These are phyloP conservation scores for Bilobella aurantiaca DNA, from an alignment of 1,140 invertebrate genomes.

Conservation along the genomic window DNA sequence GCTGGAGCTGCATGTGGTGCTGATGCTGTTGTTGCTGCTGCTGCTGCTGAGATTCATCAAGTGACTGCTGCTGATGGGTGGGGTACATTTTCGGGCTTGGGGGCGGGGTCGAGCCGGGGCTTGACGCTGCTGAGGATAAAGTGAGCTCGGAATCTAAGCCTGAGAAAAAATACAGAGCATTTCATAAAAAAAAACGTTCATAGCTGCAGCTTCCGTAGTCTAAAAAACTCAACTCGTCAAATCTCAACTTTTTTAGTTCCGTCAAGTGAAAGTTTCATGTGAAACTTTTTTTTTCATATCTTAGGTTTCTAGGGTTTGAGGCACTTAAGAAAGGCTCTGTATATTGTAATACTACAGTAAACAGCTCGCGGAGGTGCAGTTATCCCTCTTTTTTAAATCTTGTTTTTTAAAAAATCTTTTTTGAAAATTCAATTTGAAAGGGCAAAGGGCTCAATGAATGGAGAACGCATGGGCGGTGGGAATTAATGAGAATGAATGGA, in stretches of 20 bases:
- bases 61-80: slow-evolving; percentile 47
- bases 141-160: slow-evolving; percentile 31
- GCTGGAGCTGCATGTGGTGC: slow-evolving; percentile 35
- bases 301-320: no score
- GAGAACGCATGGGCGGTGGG: background rate
- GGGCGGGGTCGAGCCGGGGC: slow-evolving; percentile 25
- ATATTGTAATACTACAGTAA: no score
- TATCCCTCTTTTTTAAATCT: no score
- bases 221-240: no score
- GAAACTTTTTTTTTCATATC: no score
- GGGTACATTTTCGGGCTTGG: slow-evolving; percentile 35
- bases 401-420: background rate
- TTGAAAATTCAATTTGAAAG: background rate
- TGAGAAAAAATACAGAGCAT: no score
- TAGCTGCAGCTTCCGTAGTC: no score
- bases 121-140: slow-evolving; percentile 22
- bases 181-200: no score
- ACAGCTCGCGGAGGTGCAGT: no score
- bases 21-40: slow-evolving; percentile 38
- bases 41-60: slow-evolving; percentile 55
- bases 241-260: no score
- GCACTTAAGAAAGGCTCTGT: no score
- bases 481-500: background rate
- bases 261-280: no score
- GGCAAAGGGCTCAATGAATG: background rate